Evolutionary conservation across 2,113 vertebrate species (phyloP), one percentile per base, ranked within the genome.

Genomic region (Nematolebias whitei): DNA sequence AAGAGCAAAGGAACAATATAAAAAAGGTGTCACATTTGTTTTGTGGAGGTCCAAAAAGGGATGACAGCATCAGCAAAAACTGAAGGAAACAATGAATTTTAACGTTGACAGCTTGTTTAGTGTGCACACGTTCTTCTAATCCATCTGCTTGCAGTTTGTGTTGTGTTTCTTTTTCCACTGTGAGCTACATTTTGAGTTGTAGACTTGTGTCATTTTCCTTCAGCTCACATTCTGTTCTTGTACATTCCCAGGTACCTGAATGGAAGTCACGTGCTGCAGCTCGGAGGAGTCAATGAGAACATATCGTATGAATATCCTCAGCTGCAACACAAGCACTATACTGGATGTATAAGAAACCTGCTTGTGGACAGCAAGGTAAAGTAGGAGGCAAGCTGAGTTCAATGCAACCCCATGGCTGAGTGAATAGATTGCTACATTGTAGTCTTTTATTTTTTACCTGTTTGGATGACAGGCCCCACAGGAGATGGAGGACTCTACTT

Each of bases 221-320:
- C 22, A 43, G 18, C 4, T 59, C 15, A 20, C 38, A 35, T 61
- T 76, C 41, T 44, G 23, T 18, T 20, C 23, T 51, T 64, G 39
- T 82, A 75, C 24, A 58, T 50, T 85, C 64, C 20, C 88, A 96
- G 95, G 90, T 89, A 93, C 78, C 87, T 95, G 84, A 93, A 94
- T 78, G 79, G 75, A 55, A 94, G 93, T 58, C 90, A 93, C 39
- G 93, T 96, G 41, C 82, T 97, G 29, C 95, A 96, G 74, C 84
- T 97, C 12, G 95, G 95, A 49, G 95, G 95, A 44, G 92, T 96
- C 24, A 95, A 92, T 10, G 90, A 93, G 66, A 95, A 93, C 0
- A 54, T 94, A 45, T 92, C 94, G 0, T 95, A 95, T 65, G 88
- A 93, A 78, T 95, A 95, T 65, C 93, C 94, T 1, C 93, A 95